A percentile compares a stretch with the other conserved stretches of the same genome.
Evolutionary conservation across 37 sponge, comb jelly and placozoan genomes (phyloP).

Genomic region (Hormiphora californensis): DNA sequence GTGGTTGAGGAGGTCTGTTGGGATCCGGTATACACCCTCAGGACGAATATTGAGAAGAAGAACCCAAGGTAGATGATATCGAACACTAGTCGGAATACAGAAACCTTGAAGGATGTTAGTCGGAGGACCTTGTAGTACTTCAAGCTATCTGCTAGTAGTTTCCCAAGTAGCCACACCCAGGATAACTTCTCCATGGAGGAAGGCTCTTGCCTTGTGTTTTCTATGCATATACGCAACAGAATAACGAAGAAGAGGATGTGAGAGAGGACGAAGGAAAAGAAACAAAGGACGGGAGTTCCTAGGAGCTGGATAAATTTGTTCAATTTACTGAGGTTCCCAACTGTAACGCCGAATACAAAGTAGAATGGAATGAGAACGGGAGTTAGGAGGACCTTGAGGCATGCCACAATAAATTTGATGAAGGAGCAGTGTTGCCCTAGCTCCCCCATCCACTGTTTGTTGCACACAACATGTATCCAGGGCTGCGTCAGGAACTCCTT

Average conservation of each 20-base stretch:
- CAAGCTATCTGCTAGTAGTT: conserved; percentile 23
- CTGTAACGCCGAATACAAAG: neutral
- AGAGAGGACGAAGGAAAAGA: conserved; percentile 36
- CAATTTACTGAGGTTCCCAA: neutral
- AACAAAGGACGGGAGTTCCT: conserved; percentile 37
- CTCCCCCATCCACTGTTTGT: conserved; percentile 44
- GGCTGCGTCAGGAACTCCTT: conserved; percentile 50
- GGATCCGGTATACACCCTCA: conserved; percentile 22
- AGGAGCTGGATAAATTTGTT: conserved; percentile 7
- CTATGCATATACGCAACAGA: conserved; percentile 19
- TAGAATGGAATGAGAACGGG: conserved; percentile 6
- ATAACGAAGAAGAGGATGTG: conserved; percentile 37
- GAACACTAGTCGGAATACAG: neutral
- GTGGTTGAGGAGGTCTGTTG: neutral
- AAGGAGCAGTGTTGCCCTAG: neutral
- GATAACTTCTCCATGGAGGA: neutral
- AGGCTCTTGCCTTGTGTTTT: neutral
- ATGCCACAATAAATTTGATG: neutral
- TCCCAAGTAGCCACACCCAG: neutral
- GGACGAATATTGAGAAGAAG: neutral
- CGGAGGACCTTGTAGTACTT: conserved; percentile 46
- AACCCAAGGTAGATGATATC: neutral
- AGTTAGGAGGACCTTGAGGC: conserved; percentile 23
- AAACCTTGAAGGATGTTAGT: conserved; percentile 36
- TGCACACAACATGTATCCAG: conserved; percentile 44